Evolutionary conservation across 2,888 invertebrate species (phyloP), one percentile per base, ranked within the genome.

Genomic region (Bellardia bayeri): DNA sequence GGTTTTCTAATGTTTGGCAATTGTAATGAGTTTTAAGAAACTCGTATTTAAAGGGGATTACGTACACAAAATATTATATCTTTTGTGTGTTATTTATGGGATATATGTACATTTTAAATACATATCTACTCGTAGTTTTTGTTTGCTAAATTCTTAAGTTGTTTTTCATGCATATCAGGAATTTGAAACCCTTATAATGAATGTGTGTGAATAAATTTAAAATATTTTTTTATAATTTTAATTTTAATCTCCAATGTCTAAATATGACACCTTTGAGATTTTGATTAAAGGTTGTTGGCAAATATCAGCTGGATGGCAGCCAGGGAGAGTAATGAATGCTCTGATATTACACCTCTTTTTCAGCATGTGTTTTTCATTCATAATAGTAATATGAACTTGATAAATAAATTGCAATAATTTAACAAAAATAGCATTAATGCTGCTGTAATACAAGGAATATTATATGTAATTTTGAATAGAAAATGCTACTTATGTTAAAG

Each of bases 1-100:
- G 23, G 56, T 58, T 81, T 81, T 66, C 75, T 58, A 82, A 78
- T 71, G 75, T 82, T 71, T 82, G 58, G 56, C 74, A 79, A 82
- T 40, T 85, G 33, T 82, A 85, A 85, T 85, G 66, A 87, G 85
- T 85, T 87, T 82, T 79, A 51, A 75, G 75, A 11, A 45, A 63
- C 45, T 79, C 61, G 9, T 72, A 51, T 63, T 54, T 80, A 51
- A 54, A 61, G 54, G 63, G 80, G 80, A 85, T 85, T 80, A 80
- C 64, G 6, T 74, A 33, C 4, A 33, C 3, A 58, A 63, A 58
- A 61, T 61, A 76, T 49, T 76, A 5, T 76, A 56, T 49, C 68
- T 68, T 63, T 30, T 58, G 16, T 82, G 45, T 68, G 3, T 61
- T 33, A 45, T 54, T 42, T 76, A 69, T 63, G 40, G 33, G 63